Evolutionary conservation across 2,113 vertebrate genomes (phyloP), one percentile per base, ranked within the genome.

Genomic region (Dryoscopus gambensis): DNA sequence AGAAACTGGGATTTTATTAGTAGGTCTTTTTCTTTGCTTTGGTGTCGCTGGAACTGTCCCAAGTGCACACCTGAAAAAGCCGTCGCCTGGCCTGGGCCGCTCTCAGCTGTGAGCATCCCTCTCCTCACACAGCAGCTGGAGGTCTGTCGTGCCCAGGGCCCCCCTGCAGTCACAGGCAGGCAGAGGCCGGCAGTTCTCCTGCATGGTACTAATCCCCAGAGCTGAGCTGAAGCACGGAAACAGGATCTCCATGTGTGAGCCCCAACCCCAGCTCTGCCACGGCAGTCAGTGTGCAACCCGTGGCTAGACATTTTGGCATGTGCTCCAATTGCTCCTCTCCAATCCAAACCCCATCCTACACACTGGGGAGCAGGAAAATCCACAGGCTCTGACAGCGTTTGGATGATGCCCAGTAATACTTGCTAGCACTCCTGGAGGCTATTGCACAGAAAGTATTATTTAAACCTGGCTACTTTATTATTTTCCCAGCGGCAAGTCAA

Each of bases 21-120:
- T 10, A 11, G 19, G 15, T 31, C 5, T 22, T 84, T 81, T 50
- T 13, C 24, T 73, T 64, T 9, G 9, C 40, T 71, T 60, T 33
- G 20, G 3, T 60, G 93, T 71, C 4, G 0, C 39, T 62, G 19
- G 15, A 62, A 39, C 9, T 47, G 59, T 46, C 50, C 37, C 30
- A 37, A 3, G 18, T 5, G 6, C 0, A 0, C 78, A 28, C 9
- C 20, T 46, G 73, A 77, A 70, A 6, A 35, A 28, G 44, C 44
- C 2, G 2, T 14, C 0, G 0, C 35, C n/a, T 4, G 27, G 10
- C 25, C 33, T 2, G 7, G 17, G 23, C 47, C 33, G 24, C 60
- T 77, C 31, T 55, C 0, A 2, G 27, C 65, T 33, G 9, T 22
- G 14, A 86, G 40, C n/a, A 57, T 57, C 63, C 50, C 62, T 83